Conservation (phyloP, 1,140 invertebrate species). For the Triops cancriformis region DNA sequence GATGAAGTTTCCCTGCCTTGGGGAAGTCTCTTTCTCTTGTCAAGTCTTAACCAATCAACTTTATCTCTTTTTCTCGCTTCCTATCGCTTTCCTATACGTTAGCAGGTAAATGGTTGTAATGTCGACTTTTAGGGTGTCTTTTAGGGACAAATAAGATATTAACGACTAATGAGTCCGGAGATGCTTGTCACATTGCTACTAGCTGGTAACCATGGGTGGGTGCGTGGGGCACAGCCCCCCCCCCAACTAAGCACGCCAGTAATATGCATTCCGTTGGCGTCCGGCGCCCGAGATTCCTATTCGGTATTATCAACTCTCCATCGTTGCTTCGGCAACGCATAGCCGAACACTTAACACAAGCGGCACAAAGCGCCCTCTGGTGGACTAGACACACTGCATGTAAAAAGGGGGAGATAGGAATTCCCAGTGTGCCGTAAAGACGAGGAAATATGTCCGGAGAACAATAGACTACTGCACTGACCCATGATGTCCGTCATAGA, state of each 20-base stretch:
- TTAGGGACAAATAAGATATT: too few species aligned
- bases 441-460: neutral
- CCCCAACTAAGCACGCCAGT: neutral
- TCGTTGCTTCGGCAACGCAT: neutral
- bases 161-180: too few species aligned
- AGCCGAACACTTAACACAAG: neutral
- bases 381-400: neutral
- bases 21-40: neutral
- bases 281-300: neutral
- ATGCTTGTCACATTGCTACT: neutral
- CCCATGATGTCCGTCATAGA: neutral
- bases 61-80: neutral
- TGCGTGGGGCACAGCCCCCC: too few species aligned
- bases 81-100: too few species aligned
- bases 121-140: too few species aligned
- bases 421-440: neutral
- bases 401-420: neutral
- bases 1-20: neutral
- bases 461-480: neutral
- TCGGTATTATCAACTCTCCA: neutral
- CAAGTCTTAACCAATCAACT: constrained; percentile 14
- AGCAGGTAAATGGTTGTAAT: too few species aligned
- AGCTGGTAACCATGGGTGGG: neutral
- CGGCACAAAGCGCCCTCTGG: neutral
- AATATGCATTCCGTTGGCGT: constrained; percentile 3